Evolutionary conservation across 2,113 vertebrate genomes (phyloP), one percentile per base, ranked within the genome.

Genomic region (Xyrauchen texanus): DNA sequence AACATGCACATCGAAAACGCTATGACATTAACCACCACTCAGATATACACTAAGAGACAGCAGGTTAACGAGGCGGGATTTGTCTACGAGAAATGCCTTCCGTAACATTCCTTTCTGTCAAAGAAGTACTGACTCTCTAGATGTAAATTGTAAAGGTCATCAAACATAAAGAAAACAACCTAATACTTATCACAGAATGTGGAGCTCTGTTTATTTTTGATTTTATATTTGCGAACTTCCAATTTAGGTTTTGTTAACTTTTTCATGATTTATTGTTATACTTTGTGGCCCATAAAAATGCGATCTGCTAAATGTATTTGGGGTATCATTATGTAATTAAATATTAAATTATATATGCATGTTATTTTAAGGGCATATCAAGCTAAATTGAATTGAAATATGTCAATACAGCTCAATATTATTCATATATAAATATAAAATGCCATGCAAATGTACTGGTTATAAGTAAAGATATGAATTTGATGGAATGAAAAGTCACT

Each of bases 191-290:
- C 79, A 85, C 82, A 89, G 79, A 90, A 91, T 91, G 91, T 91
- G 91, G 90, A 91, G 91, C 89, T 87, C 90, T 90, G 91, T 90
- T 92, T 89, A 88, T 88, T 86, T 13, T n/a, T n/a, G n/a, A n/a
- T n/a, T n/a, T 63, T 68, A 80, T 4, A 13, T 64, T 34, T 34
- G 21, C 21, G 21, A 34, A 34, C 21, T 34, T 68, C 13, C 44
- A 16, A 21, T 65, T 60, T 34, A 4, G 10, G 45, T 71, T 7
- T 57, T 6, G 15, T 47, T 42, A 12, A 58, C 53, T 78, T 13
- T 8, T 53, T 11, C 1, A 15, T 55, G 21, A 34, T 44, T 42
- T 42, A 6, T 76, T 66, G 57, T 15, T 9, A 13, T 46, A 58
- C 3, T 58, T n/a, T 12, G 51, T 62, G 15, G 66, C 55, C 70